phyloP scores from a whole-genome alignment of 2,888 invertebrate species.

The Catotricha subobsoleta region DNA sequence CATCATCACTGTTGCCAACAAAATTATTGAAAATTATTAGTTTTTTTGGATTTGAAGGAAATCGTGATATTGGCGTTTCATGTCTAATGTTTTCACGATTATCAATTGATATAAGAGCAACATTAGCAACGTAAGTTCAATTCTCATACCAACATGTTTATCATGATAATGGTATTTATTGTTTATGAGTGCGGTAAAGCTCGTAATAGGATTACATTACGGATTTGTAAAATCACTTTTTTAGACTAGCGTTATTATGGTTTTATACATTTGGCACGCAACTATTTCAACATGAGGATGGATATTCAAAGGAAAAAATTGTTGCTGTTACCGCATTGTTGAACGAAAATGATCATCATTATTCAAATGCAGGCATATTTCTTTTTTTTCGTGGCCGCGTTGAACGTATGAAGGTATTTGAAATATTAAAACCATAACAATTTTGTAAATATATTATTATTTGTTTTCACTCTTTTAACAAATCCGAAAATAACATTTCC shows the following conservation, averaged over 20 bases:
- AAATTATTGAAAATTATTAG: slow-evolving; percentile 39
- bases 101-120: slow-evolving; percentile 47
- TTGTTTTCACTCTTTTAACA: background rate
- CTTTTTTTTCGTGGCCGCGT: slow-evolving; percentile 46
- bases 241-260: slow-evolving; percentile 40
- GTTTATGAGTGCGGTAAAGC: background rate
- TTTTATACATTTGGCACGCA: slow-evolving; percentile 51
- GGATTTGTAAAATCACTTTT: slow-evolving; percentile 12
- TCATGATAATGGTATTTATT: background rate
- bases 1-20: slow-evolving; percentile 46
- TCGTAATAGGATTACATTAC: background rate
- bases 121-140: slow-evolving; percentile 41
- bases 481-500: background rate
- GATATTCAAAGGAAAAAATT: slow-evolving; percentile 39
- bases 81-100: slow-evolving; percentile 41
- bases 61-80: slow-evolving; percentile 36
- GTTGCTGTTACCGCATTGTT: slow-evolving; percentile 34
- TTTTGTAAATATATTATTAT: background rate
- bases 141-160: background rate
- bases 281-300: slow-evolving; percentile 42
- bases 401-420: slow-evolving; percentile 38
- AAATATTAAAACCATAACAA: background rate
- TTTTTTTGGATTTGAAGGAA: slow-evolving; percentile 47
- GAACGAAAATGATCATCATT: slow-evolving; percentile 35
- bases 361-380: slow-evolving; percentile 42